Evolutionary conservation across 2,888 invertebrate species (phyloP), one percentile per base, ranked within the genome.

Genomic region (Clitarchus hookeri): DNA sequence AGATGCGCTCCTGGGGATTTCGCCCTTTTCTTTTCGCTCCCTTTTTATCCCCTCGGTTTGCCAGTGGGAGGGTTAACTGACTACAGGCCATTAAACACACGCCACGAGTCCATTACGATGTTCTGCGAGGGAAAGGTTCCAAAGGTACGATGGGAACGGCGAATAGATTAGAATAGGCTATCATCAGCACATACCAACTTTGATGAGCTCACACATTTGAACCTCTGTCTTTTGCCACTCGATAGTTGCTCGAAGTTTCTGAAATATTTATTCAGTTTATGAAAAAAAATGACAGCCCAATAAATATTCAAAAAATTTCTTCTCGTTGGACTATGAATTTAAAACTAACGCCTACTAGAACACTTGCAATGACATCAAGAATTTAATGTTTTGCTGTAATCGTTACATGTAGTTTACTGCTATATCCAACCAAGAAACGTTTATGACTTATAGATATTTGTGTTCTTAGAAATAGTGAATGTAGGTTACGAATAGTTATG

Each of bases 111-210:
- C 65, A 65, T 65, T 65, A 65, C 6, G 65, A 65, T 11, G 65
- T 65, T 65, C 65, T 65, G 65, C 65, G 19, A 19, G 19, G 65
- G 65, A 65, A 65, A 23, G 65, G 65, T 65, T 65, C n/a, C n/a
- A n/a, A 23, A 23, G 65, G 65, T 65, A 65, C 23, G 65, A 19
- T 6, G n/a, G 65, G 65, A n/a, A 8, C 8, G n/a, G 65, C 19
- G 65, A 65, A 65, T 65, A 65, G 65, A 65, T 65, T 65, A 65
- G 65, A 65, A 65, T 65, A 65, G 65, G 65, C 65, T n/a, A n/a
- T 65, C 65, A 65, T 65, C 65, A 65, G 65, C 65, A 65, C 65
- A 19, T 65, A 65, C 65, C 65, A 65, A n/a, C 65, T 65, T 65
- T 23, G n/a, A n/a, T 19, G n/a, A 65, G 65, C 23, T 65, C 65